phyloP scores from a whole-genome alignment of 1,140 invertebrate species.

The Planococcus citri region DNA sequence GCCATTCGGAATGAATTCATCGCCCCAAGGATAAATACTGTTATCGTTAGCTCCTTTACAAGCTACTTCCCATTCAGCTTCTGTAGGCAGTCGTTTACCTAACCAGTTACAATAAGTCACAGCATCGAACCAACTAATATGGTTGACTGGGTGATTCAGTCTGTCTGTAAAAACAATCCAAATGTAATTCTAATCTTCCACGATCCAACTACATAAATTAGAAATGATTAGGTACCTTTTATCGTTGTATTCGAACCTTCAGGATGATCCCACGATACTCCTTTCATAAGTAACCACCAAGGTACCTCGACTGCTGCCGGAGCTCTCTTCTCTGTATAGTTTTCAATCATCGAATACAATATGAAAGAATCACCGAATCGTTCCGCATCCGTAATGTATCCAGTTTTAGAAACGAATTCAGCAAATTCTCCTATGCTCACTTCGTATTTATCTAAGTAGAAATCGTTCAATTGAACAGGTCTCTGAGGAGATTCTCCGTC shows the following conservation, averaged over 20 bases:
- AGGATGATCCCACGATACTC: constrained; percentile 66
- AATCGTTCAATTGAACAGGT: constrained; percentile 51
- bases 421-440: constrained; percentile 70
- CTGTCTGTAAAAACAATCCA: constrained; percentile 40
- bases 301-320: constrained; percentile 67
- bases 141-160: constrained; percentile 79
- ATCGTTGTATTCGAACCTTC: constrained; percentile 64
- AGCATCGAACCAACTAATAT: constrained; percentile 93
- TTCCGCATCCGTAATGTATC: constrained; percentile 82
- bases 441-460: constrained; percentile 78
- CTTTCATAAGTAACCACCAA: constrained; percentile 80
- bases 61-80: constrained; percentile 87
- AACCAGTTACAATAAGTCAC: constrained; percentile 73
- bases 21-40: constrained; percentile 83
- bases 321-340: constrained; percentile 48
- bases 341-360: constrained; percentile 59
- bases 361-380: constrained; percentile 88
- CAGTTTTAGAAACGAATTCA: constrained; percentile 57
- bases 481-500: constrained; percentile 77
- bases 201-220: too few species aligned
- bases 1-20: constrained; percentile 64
- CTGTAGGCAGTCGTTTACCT: constrained; percentile 73
- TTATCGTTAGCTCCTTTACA: constrained; percentile 64
- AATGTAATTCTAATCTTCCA: too few species aligned
- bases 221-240: too few species aligned